Evolutionary conservation across 2,888 invertebrate species (phyloP).

Genomic region (Conus canariensis): DNA sequence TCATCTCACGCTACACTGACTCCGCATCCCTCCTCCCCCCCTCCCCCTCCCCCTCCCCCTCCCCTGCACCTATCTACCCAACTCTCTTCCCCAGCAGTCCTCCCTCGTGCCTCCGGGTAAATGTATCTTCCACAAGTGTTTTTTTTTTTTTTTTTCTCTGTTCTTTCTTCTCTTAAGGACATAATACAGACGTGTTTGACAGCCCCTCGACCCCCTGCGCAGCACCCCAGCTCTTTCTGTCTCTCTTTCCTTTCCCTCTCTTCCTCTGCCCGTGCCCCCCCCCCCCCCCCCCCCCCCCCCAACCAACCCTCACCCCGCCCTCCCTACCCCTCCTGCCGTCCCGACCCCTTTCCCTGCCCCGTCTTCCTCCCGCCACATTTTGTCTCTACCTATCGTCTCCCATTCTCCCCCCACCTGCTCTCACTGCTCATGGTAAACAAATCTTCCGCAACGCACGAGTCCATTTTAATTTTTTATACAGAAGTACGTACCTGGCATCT

Average conservation of each 20-base stretch:
- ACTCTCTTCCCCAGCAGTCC: neutral
- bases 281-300: neutral
- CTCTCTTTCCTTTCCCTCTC: neutral
- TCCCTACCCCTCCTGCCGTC: neutral
- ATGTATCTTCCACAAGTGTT: too few species aligned
- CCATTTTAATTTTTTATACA: neutral
- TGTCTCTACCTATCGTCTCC: too few species aligned
- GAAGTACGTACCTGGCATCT: too few species aligned
- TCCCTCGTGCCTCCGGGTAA: too few species aligned
- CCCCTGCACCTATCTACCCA: neutral
- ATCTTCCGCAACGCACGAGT: neutral
- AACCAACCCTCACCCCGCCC: neutral
- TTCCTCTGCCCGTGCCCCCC: neutral
- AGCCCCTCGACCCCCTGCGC: too few species aligned
- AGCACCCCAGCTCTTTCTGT: too few species aligned
- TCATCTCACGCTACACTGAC: slow-evolving; percentile 30
- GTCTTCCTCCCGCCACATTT: too few species aligned
- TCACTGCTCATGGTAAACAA: neutral
- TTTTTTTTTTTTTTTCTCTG: too few species aligned
- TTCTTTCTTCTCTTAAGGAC: too few species aligned
- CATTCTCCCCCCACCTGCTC: neutral
- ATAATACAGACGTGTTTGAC: too few species aligned
- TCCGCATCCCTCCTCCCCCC: neutral
- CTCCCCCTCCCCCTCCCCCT: neutral
- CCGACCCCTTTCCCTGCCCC: too few species aligned